These are phyloP conservation scores for Pemphredon lugubris DNA, from an alignment of 2,888 invertebrate species.

Conservation along the genomic window DNA sequence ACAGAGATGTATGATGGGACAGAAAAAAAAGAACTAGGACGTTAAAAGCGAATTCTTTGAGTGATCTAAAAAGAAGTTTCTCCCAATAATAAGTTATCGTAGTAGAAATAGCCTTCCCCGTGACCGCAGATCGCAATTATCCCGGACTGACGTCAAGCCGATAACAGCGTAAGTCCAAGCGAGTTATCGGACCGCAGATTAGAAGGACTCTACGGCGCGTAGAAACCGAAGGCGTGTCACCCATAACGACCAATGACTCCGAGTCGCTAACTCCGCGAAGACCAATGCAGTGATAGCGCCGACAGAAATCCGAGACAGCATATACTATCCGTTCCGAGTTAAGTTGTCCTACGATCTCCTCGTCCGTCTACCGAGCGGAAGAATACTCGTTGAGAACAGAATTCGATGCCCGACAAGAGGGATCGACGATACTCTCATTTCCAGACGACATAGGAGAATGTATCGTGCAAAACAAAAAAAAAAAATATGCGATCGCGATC, in stretches of 20 bases:
- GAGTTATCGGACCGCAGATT: constrained; percentile 38
- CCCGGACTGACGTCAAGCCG: constrained; percentile 25
- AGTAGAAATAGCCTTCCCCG: constrained; percentile 15
- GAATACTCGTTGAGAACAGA: background rate
- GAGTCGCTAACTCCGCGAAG: constrained; percentile 14
- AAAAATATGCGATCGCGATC: too few relatives aligned
- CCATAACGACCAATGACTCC: constrained; percentile 35
- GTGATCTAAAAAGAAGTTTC: too few relatives aligned
- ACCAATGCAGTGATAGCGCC: constrained; percentile 11
- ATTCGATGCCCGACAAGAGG: background rate
- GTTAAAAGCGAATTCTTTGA: too few relatives aligned
- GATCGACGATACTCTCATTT: background rate
- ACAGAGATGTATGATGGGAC: too few relatives aligned
- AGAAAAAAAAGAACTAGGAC: too few relatives aligned
- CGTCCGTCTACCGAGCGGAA: background rate
- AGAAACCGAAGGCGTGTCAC: constrained; percentile 35
- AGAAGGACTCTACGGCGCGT: constrained; percentile 24
- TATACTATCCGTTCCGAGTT: background rate
- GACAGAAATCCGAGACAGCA: constrained; percentile 14
- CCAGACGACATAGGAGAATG: background rate
- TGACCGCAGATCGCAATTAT: constrained; percentile 45
- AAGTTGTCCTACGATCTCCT: background rate
- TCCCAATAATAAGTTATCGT: constrained; percentile 1
- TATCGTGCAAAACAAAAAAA: too few relatives aligned
- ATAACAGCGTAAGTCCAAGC: constrained; percentile 27